Evolutionary conservation across 2,888 invertebrate genomes (phyloP), one percentile per base, ranked within the genome.

Genomic region (Microchrysa polita): DNA sequence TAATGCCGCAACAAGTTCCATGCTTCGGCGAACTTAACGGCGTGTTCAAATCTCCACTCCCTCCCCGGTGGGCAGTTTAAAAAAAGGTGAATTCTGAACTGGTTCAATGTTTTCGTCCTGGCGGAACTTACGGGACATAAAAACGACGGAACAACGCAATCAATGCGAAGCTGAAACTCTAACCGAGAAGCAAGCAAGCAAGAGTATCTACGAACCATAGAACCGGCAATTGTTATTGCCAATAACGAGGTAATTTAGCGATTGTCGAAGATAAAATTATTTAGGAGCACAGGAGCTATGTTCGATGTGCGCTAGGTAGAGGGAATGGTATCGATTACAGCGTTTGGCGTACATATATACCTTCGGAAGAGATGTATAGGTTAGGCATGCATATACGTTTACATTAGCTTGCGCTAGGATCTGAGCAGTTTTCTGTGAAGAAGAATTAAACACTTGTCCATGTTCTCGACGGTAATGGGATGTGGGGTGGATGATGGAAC

Each of bases 161-260:
- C 73, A 73, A 67, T 73, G 69, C 40, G 42, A 65, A 67, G 20
- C 16, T 18, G 23, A 48, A 48, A 12, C 48, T 23, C 23, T n/a
- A 59, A 14, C 23, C 16, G 23, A 34, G 27, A 34, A 34, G 27
- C 27, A 34, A 34, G 27, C 27, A 34, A n/a, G n/a, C n/a, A n/a
- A n/a, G n/a, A n/a, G 27, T 34, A 34, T 34, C 27, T 34, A 34
- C 27, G 27, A 34, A 55, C 55, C 55, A n/a, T n/a, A 48, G 59
- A 59, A 73, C 69, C 71, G 73, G 67, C 72, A 73, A 73, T 73
- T 67, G 73, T 75, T 75, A 75, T 60, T 75, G 73, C 65, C 73
- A 73, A 75, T 75, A 75, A 75, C 75, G 73, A 73, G 75, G 73
- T 72, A 73, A 73, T 75, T 75, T 73, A 75, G 53, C 73, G 75